phyloP scores from a whole-genome alignment of 2,888 invertebrate genomes.

The Cryptophagus acutangulus region DNA sequence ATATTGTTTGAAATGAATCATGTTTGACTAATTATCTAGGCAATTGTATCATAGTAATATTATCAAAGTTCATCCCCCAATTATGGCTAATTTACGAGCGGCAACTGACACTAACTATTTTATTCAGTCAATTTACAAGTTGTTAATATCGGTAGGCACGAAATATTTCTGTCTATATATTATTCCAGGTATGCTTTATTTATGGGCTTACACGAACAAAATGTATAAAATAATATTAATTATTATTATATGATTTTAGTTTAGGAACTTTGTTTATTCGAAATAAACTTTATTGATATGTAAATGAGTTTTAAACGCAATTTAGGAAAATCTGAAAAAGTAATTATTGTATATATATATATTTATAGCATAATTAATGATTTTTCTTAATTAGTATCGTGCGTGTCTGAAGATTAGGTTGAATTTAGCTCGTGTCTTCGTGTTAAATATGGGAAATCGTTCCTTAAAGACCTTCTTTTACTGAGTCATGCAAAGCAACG shows the following conservation, averaged over 20 bases:
- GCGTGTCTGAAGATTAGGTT: slow-evolving; percentile 39
- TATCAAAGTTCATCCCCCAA: slow-evolving; percentile 44
- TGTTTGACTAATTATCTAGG: slow-evolving; percentile 40
- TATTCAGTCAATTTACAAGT: slow-evolving; percentile 40
- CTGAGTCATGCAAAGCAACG: slow-evolving; percentile 40
- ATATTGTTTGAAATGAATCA: slow-evolving; percentile 35
- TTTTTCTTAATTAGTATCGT: slow-evolving; percentile 47
- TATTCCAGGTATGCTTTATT: slow-evolving; percentile 2
- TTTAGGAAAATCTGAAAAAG: slow-evolving; percentile 31
- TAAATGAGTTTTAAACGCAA: background rate
- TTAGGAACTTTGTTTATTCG: background rate
- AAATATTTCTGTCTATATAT: slow-evolving; percentile 26
- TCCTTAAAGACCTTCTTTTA: slow-evolving; percentile 35
- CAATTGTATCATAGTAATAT: slow-evolving; percentile 24
- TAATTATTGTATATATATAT: slow-evolving; percentile 38
- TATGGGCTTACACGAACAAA: slow-evolving; percentile 3
- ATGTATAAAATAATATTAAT: background rate
- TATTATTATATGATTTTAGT: background rate
- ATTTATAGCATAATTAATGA: slow-evolving; percentile 45
- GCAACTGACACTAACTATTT: slow-evolving; percentile 41
- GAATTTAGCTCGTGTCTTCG: slow-evolving; percentile 34
- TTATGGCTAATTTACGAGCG: slow-evolving; percentile 42
- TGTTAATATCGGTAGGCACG: slow-evolving; percentile 43
- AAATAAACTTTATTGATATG: background rate
- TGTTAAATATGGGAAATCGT: slow-evolving; percentile 38